Evolutionary conservation across 2,888 invertebrate genomes (phyloP).

Genomic region (Troides helena): DNA sequence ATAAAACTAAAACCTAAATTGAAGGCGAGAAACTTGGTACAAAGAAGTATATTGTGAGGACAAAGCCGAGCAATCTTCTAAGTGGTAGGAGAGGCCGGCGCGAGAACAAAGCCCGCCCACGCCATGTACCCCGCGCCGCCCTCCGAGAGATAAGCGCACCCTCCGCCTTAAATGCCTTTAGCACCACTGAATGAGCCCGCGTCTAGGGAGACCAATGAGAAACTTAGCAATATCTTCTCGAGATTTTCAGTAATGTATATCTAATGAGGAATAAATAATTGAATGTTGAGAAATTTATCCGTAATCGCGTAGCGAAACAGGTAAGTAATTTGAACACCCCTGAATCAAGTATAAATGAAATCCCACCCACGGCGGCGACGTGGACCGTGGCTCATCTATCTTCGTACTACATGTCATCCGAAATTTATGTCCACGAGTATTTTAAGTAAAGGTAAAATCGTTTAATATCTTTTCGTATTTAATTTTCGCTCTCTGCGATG

Average conservation of each 20-base stretch:
- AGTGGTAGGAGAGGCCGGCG: conserved; percentile 66
- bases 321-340: conserved; percentile 40
- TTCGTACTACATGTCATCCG: conserved; percentile 34
- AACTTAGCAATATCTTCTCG: conserved; percentile 52
- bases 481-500: conserved; percentile 32
- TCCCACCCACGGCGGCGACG: conserved; percentile 35
- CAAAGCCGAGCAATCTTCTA: conserved; percentile 74
- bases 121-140: conserved; percentile 41
- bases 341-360: conserved; percentile 37
- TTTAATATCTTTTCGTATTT: conserved; percentile 32
- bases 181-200: conserved; percentile 52
- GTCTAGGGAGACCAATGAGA: conserved; percentile 50
- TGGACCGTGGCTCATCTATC: conserved; percentile 34
- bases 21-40: conserved; percentile 52
- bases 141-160: conserved; percentile 62
- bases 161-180: conserved; percentile 63
- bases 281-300: conserved; percentile 42
- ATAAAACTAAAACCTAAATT: conserved; percentile 59
- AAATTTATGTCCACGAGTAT: conserved; percentile 36
- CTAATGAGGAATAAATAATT: conserved; percentile 53
- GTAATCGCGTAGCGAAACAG: conserved; percentile 35
- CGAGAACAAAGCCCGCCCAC: conserved; percentile 57
- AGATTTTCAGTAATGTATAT: conserved; percentile 51
- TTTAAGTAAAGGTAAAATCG: conserved; percentile 32
- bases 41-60: conserved; percentile 66